Percentiles rank a stretch among this genome's conserved stretches.
phyloP scores from a whole-genome alignment of 2,113 vertebrate genomes.

The Abramis brama region DNA sequence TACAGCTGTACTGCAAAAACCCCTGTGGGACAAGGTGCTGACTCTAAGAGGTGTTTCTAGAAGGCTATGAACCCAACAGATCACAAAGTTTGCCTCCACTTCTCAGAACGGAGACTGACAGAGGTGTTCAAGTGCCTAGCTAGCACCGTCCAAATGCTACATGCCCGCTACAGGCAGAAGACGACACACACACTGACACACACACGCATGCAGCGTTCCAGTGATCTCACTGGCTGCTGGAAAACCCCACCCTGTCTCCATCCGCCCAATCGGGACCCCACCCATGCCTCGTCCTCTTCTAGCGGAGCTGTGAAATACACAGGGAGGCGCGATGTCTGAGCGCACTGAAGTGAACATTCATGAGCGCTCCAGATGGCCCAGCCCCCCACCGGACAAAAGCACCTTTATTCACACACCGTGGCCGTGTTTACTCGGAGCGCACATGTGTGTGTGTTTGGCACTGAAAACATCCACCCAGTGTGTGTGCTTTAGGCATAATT shows the following conservation, averaged over 20 bases:
- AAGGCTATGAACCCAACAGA: neutral
- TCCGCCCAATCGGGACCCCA: constrained; percentile 62
- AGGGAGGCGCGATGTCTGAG: constrained; percentile 81
- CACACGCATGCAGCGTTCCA: constrained; percentile 87
- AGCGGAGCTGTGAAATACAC: constrained; percentile 78
- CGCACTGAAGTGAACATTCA: constrained; percentile 90
- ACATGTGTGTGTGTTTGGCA: neutral
- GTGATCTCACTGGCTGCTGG: constrained; percentile 95
- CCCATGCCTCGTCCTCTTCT: constrained; percentile 69
- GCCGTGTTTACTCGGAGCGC: constrained; percentile 50
- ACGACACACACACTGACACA: constrained; percentile 24
- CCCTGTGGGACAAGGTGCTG: neutral
- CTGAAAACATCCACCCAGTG: constrained; percentile 23
- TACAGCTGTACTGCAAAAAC: neutral
- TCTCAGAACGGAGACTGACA: constrained; percentile 65
- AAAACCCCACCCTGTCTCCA: constrained; percentile 87
- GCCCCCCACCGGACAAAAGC: constrained; percentile 86
- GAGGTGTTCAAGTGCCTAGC: constrained; percentile 74
- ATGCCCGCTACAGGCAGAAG: constrained; percentile 64
- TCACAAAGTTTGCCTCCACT: constrained; percentile 50
- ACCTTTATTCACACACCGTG: constrained; percentile 87
- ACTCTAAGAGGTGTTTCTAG: neutral
- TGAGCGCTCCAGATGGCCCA: constrained; percentile 78
- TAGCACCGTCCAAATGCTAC: constrained; percentile 91
- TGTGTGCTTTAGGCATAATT: neutral